These are phyloP conservation scores for Diabrotica balteata DNA, from an alignment of 2,888 invertebrate genomes.

Conservation along the genomic window DNA sequence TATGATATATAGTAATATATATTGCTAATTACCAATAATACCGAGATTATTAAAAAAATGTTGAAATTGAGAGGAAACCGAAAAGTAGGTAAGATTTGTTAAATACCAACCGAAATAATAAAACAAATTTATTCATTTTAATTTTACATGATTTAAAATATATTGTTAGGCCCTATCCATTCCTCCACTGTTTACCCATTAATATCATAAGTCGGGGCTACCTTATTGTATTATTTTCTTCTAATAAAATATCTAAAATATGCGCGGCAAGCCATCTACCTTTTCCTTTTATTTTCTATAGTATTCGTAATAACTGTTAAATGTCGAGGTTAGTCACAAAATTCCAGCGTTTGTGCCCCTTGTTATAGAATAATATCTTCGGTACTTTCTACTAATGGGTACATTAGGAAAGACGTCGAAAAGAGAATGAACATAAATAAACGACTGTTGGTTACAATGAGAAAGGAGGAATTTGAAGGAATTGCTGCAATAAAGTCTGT, in stretches of 20 bases:
- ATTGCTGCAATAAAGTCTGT: slow-evolving; percentile 13
- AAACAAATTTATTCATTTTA: no score
- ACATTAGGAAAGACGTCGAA: slow-evolving; percentile 17
- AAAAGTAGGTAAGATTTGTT: no score
- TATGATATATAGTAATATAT: no score
- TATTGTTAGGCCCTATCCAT: no score
- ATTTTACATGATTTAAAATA: no score
- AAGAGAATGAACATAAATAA: slow-evolving; percentile 19
- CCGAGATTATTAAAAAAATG: no score
- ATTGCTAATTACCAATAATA: no score
- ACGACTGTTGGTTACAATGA: slow-evolving; percentile 11
- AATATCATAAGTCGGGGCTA: no score
- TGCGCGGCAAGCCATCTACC: slow-evolving; percentile 15
- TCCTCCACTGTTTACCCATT: no score
- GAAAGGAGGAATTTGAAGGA: slow-evolving; percentile 17
- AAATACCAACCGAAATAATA: no score
- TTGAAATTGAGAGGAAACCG: no score
- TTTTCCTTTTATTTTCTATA: slow-evolving; percentile 13
- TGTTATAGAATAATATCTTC: slow-evolving; percentile 26
- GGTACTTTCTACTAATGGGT: slow-evolving; percentile 19
- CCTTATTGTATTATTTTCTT: no score
- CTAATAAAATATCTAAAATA: slow-evolving; percentile 21
- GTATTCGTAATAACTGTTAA: slow-evolving; percentile 18
- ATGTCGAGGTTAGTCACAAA: slow-evolving; percentile 20
- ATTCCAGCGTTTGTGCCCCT: slow-evolving; percentile 20